Conservation (phyloP, 2,797 vertebrate genomes). For the Peromyscus melanophrys region DNA sequence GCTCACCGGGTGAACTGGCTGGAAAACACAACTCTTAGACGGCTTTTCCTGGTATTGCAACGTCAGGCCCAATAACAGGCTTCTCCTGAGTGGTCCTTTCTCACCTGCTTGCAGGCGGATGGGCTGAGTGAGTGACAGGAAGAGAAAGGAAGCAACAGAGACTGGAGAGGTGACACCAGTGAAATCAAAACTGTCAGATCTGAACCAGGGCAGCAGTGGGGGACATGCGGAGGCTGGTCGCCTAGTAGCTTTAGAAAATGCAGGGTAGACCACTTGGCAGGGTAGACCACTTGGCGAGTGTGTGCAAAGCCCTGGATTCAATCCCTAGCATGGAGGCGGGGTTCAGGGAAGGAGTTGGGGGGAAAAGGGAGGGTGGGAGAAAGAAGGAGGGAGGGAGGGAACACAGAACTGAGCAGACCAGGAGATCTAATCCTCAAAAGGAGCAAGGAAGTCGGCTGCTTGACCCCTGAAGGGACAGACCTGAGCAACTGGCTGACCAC, state of each 20-base stretch:
- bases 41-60: not conserved
- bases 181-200: not conserved
- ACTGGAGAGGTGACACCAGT: not conserved
- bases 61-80: not conserved
- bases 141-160: not conserved
- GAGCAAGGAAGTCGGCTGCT: not conserved
- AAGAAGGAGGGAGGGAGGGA: not conserved
- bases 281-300: not conserved
- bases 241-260: not conserved
- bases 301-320: not conserved
- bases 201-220: not conserved
- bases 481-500: not conserved
- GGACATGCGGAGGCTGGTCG: not conserved
- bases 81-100: not conserved
- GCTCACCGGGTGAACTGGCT: not conserved
- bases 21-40: not conserved
- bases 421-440: not conserved
- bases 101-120: not conserved
- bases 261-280: not conserved
- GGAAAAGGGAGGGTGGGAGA: too few relatives aligned
- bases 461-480: not conserved
- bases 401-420: too few relatives aligned
- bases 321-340: not conserved
- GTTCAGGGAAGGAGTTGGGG: not conserved
- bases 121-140: not conserved